These are phyloP conservation scores for Mellivora capensis DNA, from an alignment of 2,113 vertebrate genomes.

Conservation along the genomic window DNA sequence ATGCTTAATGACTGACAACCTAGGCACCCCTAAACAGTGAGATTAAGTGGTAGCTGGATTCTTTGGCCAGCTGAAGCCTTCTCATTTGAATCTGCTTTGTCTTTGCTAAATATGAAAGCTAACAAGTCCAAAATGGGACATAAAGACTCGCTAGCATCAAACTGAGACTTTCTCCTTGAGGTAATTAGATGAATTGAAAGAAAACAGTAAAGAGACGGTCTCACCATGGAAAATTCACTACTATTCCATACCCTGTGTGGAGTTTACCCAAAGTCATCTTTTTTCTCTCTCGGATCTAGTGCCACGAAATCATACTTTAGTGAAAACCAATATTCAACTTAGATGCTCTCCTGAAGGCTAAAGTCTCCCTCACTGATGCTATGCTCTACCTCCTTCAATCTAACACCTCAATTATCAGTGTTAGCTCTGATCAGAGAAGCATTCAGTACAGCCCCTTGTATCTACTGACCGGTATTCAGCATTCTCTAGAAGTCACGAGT, in stretches of 20 bases:
- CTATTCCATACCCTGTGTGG: neutral
- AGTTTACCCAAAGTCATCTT: neutral
- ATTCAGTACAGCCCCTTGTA: neutral
- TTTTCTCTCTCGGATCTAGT: neutral
- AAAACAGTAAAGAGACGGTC: neutral
- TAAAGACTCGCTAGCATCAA: slow-evolving; percentile 6
- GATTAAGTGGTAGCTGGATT: neutral
- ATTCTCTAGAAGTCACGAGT: neutral
- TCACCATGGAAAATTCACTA: neutral
- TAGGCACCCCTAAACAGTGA: neutral
- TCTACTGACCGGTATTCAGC: neutral
- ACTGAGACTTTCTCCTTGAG: neutral
- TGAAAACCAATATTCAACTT: neutral
- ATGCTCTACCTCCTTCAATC: neutral
- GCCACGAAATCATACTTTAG: neutral
- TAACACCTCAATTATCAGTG: neutral
- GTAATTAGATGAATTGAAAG: neutral
- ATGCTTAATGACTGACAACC: too few species aligned
- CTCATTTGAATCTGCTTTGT: neutral
- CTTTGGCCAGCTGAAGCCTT: neutral
- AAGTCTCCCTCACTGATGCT: neutral
- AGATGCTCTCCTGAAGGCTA: neutral
- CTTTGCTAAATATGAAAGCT: slow-evolving; percentile 9
- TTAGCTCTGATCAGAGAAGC: neutral
- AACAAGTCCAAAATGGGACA: neutral